phyloP scores from a whole-genome alignment of 2,797 vertebrate genomes.

The Cetoscarus ocellatus region DNA sequence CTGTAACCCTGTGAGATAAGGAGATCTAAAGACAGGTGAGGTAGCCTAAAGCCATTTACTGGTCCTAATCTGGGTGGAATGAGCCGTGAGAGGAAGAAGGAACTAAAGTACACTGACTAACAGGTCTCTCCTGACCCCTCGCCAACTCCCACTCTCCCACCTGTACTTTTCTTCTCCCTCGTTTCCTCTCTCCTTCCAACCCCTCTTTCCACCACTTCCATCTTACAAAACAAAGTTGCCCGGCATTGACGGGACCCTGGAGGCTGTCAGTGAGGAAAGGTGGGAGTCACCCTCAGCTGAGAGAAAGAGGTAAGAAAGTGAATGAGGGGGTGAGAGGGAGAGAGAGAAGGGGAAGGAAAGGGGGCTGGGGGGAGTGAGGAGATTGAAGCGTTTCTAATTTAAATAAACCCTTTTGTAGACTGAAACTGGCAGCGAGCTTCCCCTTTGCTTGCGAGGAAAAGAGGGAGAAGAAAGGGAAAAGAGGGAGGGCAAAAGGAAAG shows the following conservation, averaged over 20 bases:
- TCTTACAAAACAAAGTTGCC: slow-evolving; percentile 84
- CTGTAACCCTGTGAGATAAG: slow-evolving; percentile 41
- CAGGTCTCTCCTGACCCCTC: slow-evolving; percentile 78
- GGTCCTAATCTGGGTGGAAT: slow-evolving; percentile 78
- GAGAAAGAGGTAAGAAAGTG: slow-evolving; percentile 68
- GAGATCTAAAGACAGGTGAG: slow-evolving; percentile 58
- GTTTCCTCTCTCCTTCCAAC: slow-evolving; percentile 74
- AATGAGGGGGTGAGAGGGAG: slow-evolving; percentile 40
- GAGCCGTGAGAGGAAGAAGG: slow-evolving; percentile 77
- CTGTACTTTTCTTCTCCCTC: slow-evolving; percentile 72
- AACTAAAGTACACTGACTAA: slow-evolving; percentile 78
- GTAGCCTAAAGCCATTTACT: slow-evolving; percentile 68
- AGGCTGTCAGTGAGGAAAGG: slow-evolving; percentile 69
- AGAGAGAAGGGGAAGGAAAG: slow-evolving; percentile 27
- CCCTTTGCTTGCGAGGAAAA: slow-evolving; percentile 80
- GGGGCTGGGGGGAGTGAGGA: slow-evolving; percentile 60
- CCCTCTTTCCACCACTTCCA: slow-evolving; percentile 71
- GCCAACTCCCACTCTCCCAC: slow-evolving; percentile 70
- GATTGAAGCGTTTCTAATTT: slow-evolving; percentile 88
- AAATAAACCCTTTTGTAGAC: slow-evolving; percentile 89
- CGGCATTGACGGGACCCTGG: slow-evolving; percentile 79
- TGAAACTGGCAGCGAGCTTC: slow-evolving; percentile 88
- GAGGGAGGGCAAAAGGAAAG: slow-evolving; percentile 70
- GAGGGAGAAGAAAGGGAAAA: slow-evolving; percentile 75
- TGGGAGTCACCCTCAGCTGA: slow-evolving; percentile 70